Percentiles rank a stretch among this genome's conserved stretches.
Conservation (phyloP, 2,113 vertebrate species). For the Redunca redunca region DNA sequence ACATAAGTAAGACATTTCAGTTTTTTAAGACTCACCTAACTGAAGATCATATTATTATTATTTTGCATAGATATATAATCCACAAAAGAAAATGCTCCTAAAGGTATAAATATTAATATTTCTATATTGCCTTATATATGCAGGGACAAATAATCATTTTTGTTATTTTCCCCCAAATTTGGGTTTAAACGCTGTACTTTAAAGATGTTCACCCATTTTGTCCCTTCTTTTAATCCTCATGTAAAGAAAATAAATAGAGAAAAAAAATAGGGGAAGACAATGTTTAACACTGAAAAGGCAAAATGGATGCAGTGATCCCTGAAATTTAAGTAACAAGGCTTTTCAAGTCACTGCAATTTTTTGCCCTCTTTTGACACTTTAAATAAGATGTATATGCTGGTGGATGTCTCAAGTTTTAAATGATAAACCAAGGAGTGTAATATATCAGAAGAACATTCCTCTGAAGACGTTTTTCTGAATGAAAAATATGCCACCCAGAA, state of each 20-base stretch:
- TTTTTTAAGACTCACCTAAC: not conserved
- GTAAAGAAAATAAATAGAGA: not conserved
- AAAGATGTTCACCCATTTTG: not conserved
- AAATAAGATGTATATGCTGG: slow-evolving; percentile 78
- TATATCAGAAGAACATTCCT: slow-evolving; percentile 76
- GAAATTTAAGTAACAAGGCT: slow-evolving; percentile 66
- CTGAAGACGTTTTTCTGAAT: slow-evolving; percentile 75
- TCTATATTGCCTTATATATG: not conserved
- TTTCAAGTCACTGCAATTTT: slow-evolving; percentile 69
- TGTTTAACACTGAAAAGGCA: slow-evolving; percentile 14
- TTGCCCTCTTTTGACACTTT: slow-evolving; percentile 75
- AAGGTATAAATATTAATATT: not conserved
- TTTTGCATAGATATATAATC: not conserved
- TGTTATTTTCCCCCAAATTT: not conserved
- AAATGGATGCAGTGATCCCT: slow-evolving; percentile 56
- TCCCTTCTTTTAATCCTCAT: not conserved
- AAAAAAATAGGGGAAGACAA: not conserved
- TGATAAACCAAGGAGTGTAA: slow-evolving; percentile 72
- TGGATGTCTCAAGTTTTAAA: slow-evolving; percentile 77
- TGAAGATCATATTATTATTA: not conserved
- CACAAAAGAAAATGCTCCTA: not conserved
- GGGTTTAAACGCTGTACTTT: not conserved
- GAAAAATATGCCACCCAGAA: slow-evolving; percentile 76
- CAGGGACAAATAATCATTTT: not conserved
- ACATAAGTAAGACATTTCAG: not conserved